Percentiles rank a stretch among this genome's conserved stretches.
These are phyloP conservation scores for Tetramorium alpestre DNA, from an alignment of 1,140 invertebrate genomes.

Conservation along the genomic window DNA sequence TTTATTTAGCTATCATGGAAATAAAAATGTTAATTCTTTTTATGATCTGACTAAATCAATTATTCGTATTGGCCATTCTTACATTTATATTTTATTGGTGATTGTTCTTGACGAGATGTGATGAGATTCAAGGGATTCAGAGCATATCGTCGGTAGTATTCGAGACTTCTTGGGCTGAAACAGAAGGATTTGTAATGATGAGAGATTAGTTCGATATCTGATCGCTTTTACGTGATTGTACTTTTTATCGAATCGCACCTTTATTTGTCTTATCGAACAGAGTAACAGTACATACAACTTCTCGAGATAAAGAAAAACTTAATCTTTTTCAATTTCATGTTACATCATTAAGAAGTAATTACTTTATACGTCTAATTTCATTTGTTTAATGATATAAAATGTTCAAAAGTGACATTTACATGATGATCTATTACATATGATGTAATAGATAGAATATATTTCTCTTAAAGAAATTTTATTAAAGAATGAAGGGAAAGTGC, in stretches of 20 bases:
- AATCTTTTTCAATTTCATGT: not conserved
- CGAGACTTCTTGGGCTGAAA: conserved; percentile 26
- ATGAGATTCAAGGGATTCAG: not conserved
- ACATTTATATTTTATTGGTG: conserved; percentile 7
- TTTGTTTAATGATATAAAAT: not conserved
- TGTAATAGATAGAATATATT: not conserved
- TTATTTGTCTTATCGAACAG: not conserved
- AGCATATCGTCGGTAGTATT: not conserved
- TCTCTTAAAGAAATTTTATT: not conserved
- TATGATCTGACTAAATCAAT: not conserved
- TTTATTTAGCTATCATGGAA: not conserved
- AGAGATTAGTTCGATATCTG: not conserved
- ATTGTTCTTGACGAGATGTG: not conserved
- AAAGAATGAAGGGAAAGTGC: not conserved
- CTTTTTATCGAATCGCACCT: not conserved
- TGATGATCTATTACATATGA: not conserved
- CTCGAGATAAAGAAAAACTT: not conserved
- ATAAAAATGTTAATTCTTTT: not conserved
- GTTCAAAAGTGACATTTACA: not conserved
- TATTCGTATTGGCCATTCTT: conserved; percentile 17
- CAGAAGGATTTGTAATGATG: conserved; percentile 13
- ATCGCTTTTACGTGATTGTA: not conserved
- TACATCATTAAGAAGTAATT: not conserved
- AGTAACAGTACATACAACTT: not conserved
- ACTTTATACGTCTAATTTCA: not conserved